Evolutionary conservation across 2,113 vertebrate species (phyloP).

Genomic region (Trinectes maculatus): DNA sequence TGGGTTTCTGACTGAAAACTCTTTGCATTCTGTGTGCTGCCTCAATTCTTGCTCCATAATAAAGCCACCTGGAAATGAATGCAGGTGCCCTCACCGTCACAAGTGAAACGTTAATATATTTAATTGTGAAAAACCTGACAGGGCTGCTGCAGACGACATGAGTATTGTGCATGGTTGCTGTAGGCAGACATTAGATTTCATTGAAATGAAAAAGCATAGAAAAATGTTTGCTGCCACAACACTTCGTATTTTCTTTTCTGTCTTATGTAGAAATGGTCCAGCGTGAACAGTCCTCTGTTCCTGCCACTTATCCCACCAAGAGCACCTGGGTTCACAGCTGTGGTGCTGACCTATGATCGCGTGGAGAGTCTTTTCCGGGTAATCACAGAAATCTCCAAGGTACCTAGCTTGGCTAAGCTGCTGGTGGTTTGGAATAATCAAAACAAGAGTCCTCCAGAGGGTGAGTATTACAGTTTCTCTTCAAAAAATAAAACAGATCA

Average conservation of each 20-base stretch:
- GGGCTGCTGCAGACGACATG: neutral
- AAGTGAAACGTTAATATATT: slow-evolving; percentile 40
- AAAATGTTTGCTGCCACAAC: neutral
- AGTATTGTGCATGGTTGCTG: neutral
- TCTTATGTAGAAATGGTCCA: slow-evolving; percentile 89
- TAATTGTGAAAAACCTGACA: slow-evolving; percentile 62
- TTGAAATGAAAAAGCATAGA: neutral
- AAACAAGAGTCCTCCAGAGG: slow-evolving; percentile 97
- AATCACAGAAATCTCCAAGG: slow-evolving; percentile 97
- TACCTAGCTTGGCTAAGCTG: slow-evolving; percentile 95
- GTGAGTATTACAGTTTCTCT: slow-evolving; percentile 75
- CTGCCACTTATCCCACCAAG: slow-evolving; percentile 95
- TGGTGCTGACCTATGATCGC: slow-evolving; percentile 95
- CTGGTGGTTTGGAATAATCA: slow-evolving; percentile 99
- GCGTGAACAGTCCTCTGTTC: slow-evolving; percentile 96
- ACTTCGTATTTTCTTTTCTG: slow-evolving; percentile 8
- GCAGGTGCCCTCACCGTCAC: slow-evolving; percentile 55
- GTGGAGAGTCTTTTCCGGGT: slow-evolving; percentile 98
- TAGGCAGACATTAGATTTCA: neutral
- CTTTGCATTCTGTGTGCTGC: slow-evolving; percentile 33
- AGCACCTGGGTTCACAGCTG: slow-evolving; percentile 95
- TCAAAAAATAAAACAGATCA: neutral
- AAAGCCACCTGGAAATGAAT: slow-evolving; percentile 64
- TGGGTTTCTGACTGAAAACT: slow-evolving; percentile 31
- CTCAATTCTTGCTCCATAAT: slow-evolving; percentile 50